Evolutionary conservation across 2,797 vertebrate genomes (phyloP).

Genomic region (Varecia variegata): DNA sequence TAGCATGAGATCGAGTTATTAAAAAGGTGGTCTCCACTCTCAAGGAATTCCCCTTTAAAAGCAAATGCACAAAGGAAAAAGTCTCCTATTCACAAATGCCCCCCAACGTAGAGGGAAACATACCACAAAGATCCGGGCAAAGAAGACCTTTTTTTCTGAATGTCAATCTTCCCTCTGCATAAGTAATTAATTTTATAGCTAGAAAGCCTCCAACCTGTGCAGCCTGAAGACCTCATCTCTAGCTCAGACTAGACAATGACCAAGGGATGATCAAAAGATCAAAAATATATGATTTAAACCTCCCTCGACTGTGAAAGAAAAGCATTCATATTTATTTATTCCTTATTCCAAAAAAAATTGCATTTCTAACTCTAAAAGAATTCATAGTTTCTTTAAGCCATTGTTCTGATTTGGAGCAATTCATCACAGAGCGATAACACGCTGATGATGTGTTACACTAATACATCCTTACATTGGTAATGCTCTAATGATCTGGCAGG

Average conservation of each 20-base stretch:
- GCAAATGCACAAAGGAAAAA: not conserved
- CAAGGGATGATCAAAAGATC: not conserved
- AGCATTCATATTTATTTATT: slow-evolving; percentile 45
- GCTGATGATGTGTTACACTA: slow-evolving; percentile 51
- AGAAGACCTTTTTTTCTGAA: not conserved
- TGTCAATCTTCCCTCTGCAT: not conserved
- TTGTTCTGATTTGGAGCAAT: slow-evolving; percentile 20
- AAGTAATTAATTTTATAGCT: not conserved
- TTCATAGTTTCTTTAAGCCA: slow-evolving; percentile 38
- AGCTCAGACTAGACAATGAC: slow-evolving; percentile 24
- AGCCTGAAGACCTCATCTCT: not conserved
- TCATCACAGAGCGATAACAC: slow-evolving; percentile 34
- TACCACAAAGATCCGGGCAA: not conserved
- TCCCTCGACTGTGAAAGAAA: not conserved
- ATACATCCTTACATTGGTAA: slow-evolving; percentile 50
- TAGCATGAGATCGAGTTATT: not conserved
- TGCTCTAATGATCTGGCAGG: slow-evolving; percentile 64
- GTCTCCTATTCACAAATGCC: not conserved
- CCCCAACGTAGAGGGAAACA: not conserved
- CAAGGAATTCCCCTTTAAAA: not conserved
- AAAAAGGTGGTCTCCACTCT: not conserved
- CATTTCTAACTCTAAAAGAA: slow-evolving; percentile 57
- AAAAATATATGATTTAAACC: slow-evolving; percentile 17
- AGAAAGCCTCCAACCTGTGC: slow-evolving; percentile 15
- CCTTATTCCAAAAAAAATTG: slow-evolving; percentile 33